These are phyloP conservation scores for Falco concolor DNA, from an alignment of 2,797 vertebrate genomes.

Conservation along the genomic window DNA sequence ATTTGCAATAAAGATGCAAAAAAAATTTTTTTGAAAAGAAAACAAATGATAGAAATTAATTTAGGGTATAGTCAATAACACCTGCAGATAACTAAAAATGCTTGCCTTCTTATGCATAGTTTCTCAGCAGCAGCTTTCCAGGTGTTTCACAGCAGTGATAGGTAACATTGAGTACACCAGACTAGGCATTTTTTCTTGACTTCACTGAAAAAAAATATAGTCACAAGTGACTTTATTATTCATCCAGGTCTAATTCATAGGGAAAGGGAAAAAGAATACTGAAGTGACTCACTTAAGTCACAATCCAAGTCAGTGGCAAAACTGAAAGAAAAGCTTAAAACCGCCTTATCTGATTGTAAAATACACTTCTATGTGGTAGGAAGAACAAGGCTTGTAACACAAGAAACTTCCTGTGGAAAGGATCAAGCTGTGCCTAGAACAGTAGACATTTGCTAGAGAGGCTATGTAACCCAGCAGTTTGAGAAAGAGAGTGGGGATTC, in stretches of 20 bases:
- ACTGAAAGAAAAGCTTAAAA: not conserved
- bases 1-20: not conserved
- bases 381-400: not conserved
- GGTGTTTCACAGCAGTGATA: not conserved
- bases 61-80: not conserved
- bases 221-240: not conserved
- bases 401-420: not conserved
- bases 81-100: not conserved
- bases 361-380: rapidly evolving
- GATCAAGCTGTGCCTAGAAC: not conserved
- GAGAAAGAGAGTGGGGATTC: not conserved
- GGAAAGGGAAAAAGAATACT: not conserved
- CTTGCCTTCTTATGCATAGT: not conserved
- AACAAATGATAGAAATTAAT: not conserved
- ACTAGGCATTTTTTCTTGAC: not conserved
- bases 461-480: not conserved
- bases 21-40: not conserved
- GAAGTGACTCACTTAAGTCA: not conserved
- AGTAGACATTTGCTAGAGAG: not conserved
- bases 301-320: not conserved
- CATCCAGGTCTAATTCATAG: not conserved
- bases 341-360: not conserved
- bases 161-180: not conserved
- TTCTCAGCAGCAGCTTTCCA: not conserved
- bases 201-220: not conserved